Conservation (phyloP, 2,797 vertebrate species). For the Halcyon leucocephala region DNA sequence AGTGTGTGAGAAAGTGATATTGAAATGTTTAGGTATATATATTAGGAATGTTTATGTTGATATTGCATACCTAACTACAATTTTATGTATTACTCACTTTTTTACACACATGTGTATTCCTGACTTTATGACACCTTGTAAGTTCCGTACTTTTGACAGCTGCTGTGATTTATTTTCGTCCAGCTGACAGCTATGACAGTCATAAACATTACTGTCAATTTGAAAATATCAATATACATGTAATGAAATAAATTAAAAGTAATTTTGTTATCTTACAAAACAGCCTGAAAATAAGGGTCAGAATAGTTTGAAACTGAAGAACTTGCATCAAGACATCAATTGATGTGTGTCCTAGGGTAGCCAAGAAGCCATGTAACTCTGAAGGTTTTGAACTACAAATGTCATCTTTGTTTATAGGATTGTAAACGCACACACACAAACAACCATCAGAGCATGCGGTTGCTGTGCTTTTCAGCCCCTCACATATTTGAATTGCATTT, state of each 20-base stretch:
- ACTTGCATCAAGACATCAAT: neutral
- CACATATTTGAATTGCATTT: neutral
- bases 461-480: neutral
- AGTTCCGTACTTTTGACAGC: neutral
- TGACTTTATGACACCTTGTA: neutral
- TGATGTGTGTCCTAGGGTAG: neutral
- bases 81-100: neutral
- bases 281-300: neutral
- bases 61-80: neutral
- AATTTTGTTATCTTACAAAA: neutral
- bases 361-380: neutral
- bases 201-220: neutral
- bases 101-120: neutral
- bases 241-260: neutral
- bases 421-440: neutral
- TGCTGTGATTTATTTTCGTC: neutral
- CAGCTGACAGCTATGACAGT: neutral
- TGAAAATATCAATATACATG: neutral
- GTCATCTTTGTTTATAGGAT: neutral
- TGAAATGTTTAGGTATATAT: neutral
- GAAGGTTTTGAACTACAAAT: neutral
- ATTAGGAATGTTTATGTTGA: neutral
- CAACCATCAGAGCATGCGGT: neutral
- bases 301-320: neutral
- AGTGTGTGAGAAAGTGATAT: neutral